phyloP scores from a whole-genome alignment of 2,797 vertebrate species.

The Rhinogobio ventralis region DNA sequence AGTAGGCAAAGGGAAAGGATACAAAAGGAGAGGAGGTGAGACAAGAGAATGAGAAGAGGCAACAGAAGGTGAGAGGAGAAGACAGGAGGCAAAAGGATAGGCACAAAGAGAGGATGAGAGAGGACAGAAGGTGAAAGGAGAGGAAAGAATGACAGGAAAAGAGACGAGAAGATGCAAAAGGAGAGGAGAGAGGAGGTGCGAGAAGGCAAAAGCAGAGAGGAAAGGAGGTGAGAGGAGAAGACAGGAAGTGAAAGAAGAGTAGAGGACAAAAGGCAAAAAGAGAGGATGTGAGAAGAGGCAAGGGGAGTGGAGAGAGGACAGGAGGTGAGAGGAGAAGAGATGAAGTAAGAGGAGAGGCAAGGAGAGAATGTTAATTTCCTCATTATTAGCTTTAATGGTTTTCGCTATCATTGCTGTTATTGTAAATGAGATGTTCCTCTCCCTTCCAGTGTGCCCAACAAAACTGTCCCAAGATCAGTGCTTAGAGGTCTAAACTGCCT shows the following conservation, averaged over 20 bases:
- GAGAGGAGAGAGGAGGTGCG: neutral
- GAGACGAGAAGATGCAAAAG: neutral
- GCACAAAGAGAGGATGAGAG: neutral
- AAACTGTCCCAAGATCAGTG: slow-evolving; percentile 27
- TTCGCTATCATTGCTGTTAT: neutral
- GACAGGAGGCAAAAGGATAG: neutral
- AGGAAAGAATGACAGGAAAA: neutral
- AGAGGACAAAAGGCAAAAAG: neutral
- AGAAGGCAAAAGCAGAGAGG: slow-evolving; percentile 7
- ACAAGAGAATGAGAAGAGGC: neutral
- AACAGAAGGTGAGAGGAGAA: neutral
- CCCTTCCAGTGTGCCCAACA: neutral
- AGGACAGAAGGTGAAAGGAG: neutral
- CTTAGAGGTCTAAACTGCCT: slow-evolving; percentile 26
- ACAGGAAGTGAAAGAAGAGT: neutral
- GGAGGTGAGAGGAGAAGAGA: slow-evolving; percentile 45
- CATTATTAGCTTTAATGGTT: neutral
- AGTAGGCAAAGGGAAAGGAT: neutral
- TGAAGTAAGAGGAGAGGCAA: slow-evolving; percentile 45
- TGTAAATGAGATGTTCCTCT: neutral
- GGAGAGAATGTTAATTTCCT: neutral
- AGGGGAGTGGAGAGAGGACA: slow-evolving; percentile 9
- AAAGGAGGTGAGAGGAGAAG: slow-evolving; percentile 27
- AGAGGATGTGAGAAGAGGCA: neutral
- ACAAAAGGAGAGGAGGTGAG: neutral